Evolutionary conservation across 1,140 invertebrate species (phyloP).

Genomic region (Conus ventricosus): DNA sequence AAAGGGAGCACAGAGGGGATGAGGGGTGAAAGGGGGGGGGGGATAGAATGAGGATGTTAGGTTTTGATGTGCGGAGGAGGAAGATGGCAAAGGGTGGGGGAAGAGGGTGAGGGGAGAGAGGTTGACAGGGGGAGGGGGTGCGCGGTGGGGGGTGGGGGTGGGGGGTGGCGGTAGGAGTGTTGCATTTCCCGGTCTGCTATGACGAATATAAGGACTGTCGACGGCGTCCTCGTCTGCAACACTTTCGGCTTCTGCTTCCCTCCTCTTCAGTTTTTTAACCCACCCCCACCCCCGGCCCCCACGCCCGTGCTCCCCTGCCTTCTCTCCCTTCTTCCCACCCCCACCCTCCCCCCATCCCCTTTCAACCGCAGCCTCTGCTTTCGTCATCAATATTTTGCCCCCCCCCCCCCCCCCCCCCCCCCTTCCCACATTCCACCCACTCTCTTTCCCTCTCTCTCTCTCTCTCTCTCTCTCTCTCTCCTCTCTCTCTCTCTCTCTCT

Average conservation of each 20-base stretch:
- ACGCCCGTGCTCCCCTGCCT: background rate
- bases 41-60: background rate
- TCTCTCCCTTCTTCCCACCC: background rate
- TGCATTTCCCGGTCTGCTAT: background rate
- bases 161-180: background rate
- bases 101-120: background rate
- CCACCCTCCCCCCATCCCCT: background rate
- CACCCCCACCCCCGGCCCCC: background rate
- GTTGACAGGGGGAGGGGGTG: background rate
- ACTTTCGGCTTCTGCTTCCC: background rate
- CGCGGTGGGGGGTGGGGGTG: background rate
- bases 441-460: no score
- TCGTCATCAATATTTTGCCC: background rate
- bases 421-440: no score
- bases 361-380: background rate
- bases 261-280: background rate
- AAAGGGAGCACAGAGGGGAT: background rate
- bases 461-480: no score
- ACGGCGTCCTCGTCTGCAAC: background rate
- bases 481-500: slow-evolving; percentile 13
- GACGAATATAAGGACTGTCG: no score
- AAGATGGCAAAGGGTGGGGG: background rate
- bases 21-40: background rate
- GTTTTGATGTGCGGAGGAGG: background rate
- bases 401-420: background rate